Percentiles rank a stretch among this genome's conserved stretches.
Evolutionary conservation across 2,113 vertebrate genomes (phyloP).

Genomic region (Phyllopteryx taeniolatus): DNA sequence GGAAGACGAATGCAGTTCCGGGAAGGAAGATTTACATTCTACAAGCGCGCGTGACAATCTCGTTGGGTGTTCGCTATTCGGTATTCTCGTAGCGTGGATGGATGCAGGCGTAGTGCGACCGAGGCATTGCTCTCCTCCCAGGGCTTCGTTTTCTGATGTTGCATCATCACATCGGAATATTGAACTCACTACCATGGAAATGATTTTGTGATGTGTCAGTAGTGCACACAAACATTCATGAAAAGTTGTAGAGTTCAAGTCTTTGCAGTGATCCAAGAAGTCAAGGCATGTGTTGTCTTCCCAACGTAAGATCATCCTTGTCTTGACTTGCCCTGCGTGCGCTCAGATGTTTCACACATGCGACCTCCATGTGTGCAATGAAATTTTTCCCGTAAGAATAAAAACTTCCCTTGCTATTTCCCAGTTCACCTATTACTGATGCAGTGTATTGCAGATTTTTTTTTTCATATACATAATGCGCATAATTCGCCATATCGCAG

Average conservation of each 20-base stretch:
- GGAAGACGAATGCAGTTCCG: background rate
- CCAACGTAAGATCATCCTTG: slow-evolving; percentile 38
- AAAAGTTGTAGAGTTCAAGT: background rate
- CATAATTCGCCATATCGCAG: no score
- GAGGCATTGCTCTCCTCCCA: background rate
- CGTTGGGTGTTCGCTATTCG: background rate
- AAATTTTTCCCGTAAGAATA: background rate
- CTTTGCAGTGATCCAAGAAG: background rate
- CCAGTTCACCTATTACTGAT: no score
- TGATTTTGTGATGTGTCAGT: background rate
- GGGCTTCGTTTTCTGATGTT: background rate
- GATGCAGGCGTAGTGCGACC: background rate
- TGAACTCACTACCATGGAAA: background rate
- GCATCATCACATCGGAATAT: background rate
- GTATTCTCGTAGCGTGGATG: background rate
- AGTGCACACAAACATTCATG: background rate
- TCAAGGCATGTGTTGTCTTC: background rate
- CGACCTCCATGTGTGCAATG: background rate
- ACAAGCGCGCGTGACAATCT: background rate
- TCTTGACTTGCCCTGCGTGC: slow-evolving; percentile 69
- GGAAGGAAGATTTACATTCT: slow-evolving; percentile 1
- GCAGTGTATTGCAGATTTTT: no score
- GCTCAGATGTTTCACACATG: slow-evolving; percentile 69
- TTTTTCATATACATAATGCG: no score
- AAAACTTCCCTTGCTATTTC: background rate